Percentiles rank a stretch among this genome's conserved stretches.
Conservation (phyloP, 92 coral and sea anemone genomes). For the Hydrozoanthus gracilis region DNA sequence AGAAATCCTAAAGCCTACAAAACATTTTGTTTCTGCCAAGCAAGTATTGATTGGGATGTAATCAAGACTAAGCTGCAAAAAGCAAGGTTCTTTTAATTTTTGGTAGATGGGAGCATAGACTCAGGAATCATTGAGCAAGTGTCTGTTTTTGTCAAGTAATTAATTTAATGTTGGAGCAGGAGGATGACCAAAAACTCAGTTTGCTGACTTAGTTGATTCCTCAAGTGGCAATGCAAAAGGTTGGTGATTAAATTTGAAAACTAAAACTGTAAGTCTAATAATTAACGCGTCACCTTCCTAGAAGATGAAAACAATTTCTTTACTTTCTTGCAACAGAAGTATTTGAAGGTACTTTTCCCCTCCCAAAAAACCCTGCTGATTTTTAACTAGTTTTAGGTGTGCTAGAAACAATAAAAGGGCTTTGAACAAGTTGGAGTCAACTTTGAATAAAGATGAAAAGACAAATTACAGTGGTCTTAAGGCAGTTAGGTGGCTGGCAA, state of each 20-base stretch:
- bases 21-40: constrained; percentile 28
- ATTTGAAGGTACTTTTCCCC: constrained; percentile 24
- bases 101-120: constrained; percentile 45
- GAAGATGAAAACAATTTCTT: not conserved
- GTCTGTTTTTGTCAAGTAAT: constrained; percentile 29
- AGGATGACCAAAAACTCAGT: constrained; percentile 27
- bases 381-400: constrained; percentile 8
- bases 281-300: not conserved
- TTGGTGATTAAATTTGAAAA: not conserved
- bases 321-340: not conserved
- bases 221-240: constrained; percentile 6
- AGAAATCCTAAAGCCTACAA: constrained; percentile 1
- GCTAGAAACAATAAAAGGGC: constrained; percentile 32
- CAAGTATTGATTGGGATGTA: constrained; percentile 25
- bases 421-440: constrained; percentile 23
- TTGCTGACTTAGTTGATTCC: constrained; percentile 29
- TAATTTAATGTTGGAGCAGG: constrained; percentile 12
- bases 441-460: constrained; percentile 25
- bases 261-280: not conserved
- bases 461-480: not conserved
- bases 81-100: constrained; percentile 36
- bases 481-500: constrained; percentile 16
- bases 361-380: constrained; percentile 10
- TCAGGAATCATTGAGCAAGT: constrained; percentile 48
- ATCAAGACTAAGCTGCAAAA: not conserved